Conservation (phyloP, 2,888 invertebrate genomes). For the Sinohyriopsis cumingii region DNA sequence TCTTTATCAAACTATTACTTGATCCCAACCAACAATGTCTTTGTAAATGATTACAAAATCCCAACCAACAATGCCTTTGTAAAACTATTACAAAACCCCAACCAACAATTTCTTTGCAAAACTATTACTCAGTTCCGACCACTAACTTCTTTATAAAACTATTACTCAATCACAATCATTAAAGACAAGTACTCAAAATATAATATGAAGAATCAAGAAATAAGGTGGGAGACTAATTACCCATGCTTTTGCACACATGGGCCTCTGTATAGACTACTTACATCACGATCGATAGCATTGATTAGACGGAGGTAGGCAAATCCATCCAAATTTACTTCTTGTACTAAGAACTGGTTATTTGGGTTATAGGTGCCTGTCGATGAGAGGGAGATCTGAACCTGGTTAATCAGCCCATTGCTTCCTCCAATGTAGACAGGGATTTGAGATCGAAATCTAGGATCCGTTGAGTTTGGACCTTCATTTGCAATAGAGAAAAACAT, state of each 20-base stretch:
- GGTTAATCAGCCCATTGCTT: constrained; percentile 5
- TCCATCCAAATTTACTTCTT: constrained; percentile 19
- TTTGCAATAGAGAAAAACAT: too few species aligned
- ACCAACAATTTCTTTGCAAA: too few species aligned
- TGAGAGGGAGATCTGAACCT: constrained; percentile 10
- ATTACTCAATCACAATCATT: too few species aligned
- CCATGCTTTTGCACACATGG: background rate
- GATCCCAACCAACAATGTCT: too few species aligned
- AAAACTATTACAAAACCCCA: too few species aligned
- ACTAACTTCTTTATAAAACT: too few species aligned
- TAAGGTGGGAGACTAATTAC: background rate
- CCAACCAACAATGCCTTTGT: too few species aligned
- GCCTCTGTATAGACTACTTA: constrained; percentile 30
- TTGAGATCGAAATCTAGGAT: constrained; percentile 14
- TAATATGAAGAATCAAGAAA: background rate
- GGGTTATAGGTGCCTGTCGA: constrained; percentile 21
- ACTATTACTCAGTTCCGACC: too few species aligned
- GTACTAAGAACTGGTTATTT: constrained; percentile 31
- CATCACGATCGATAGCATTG: constrained; percentile 72
- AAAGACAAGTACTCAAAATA: background rate
- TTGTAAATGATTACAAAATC: too few species aligned
- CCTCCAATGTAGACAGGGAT: constrained; percentile 13
- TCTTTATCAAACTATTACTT: too few species aligned
- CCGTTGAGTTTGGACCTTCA: constrained; percentile 9
- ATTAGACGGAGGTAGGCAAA: constrained; percentile 32